A percentile compares a stretch with the other conserved stretches of the same genome.
Conservation (phyloP, 2,888 invertebrate species). For the Lottia gigantea region DNA sequence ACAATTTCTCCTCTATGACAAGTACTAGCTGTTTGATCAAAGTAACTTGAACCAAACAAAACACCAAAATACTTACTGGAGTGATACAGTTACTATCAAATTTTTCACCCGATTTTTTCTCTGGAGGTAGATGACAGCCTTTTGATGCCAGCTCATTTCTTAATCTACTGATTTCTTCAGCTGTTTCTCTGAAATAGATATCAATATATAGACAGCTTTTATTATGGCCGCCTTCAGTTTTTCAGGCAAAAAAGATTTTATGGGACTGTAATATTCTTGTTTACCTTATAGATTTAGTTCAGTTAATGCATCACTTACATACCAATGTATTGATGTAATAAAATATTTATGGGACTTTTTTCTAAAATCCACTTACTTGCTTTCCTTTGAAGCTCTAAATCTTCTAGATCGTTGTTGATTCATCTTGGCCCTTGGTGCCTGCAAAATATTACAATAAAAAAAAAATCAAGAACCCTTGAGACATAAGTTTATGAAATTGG, state of each 20-base stretch:
- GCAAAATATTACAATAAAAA: slow-evolving; percentile 24
- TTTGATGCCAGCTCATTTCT: slow-evolving; percentile 62
- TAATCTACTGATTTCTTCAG: slow-evolving; percentile 80
- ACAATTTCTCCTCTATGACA: too few species aligned
- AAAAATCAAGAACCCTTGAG: too few species aligned
- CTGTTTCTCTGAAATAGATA: slow-evolving; percentile 51
- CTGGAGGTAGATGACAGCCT: slow-evolving; percentile 70
- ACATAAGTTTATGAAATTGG: too few species aligned
- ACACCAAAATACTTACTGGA: slow-evolving; percentile 76
- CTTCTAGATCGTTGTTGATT: slow-evolving; percentile 97
- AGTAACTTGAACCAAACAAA: too few species aligned
- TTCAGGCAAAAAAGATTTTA: too few species aligned
- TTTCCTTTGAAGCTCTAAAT: slow-evolving; percentile 96
- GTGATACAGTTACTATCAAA: slow-evolving; percentile 99
- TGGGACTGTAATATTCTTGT: too few species aligned
- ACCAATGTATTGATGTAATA: too few species aligned
- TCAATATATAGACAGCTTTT: slow-evolving; percentile 12
- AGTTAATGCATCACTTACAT: too few species aligned
- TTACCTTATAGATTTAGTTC: too few species aligned
- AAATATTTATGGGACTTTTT: too few species aligned
- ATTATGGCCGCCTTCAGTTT: too few species aligned
- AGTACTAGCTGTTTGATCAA: too few species aligned
- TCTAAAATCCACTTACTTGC: slow-evolving; percentile 61
- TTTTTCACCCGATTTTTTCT: slow-evolving; percentile 90
- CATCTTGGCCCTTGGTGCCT: slow-evolving; percentile 99